Conservation (phyloP, 2,113 vertebrate species). For the Ifrita kowaldi region DNA sequence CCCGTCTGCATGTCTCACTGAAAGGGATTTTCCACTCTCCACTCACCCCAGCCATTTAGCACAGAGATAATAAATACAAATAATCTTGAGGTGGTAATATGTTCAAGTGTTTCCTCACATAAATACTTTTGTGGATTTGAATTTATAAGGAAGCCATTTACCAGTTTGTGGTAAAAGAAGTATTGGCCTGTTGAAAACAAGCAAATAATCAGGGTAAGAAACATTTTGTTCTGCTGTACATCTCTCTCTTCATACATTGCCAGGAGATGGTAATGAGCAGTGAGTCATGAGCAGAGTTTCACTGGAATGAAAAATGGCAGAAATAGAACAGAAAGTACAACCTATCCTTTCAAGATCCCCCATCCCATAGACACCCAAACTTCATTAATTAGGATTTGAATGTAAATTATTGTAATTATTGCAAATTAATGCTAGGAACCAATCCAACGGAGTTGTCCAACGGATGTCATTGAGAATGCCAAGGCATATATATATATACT, state of each 20-base stretch:
- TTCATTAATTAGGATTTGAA: background rate
- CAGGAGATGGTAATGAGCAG: background rate
- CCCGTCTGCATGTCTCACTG: background rate
- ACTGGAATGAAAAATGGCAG: background rate
- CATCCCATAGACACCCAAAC: background rate
- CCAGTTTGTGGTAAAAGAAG: background rate
- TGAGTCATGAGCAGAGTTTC: constrained; percentile 9
- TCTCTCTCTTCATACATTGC: background rate
- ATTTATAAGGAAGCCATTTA: background rate
- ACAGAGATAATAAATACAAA: background rate
- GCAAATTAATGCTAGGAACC: constrained; percentile 11
- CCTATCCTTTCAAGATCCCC: background rate
- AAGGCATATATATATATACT: background rate
- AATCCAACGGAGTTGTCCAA: background rate
- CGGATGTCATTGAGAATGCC: background rate
- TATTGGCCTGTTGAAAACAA: background rate
- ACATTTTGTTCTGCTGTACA: background rate
- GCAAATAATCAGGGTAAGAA: background rate
- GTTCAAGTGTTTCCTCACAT: background rate
- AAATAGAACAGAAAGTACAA: constrained; percentile 6
- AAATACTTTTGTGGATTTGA: background rate
- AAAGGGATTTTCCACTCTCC: background rate
- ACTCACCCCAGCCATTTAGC: background rate
- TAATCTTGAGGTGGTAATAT: background rate
- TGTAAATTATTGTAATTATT: constrained; percentile 26